phyloP scores from a whole-genome alignment of 2,113 vertebrate species.

The Heterotis niloticus region DNA sequence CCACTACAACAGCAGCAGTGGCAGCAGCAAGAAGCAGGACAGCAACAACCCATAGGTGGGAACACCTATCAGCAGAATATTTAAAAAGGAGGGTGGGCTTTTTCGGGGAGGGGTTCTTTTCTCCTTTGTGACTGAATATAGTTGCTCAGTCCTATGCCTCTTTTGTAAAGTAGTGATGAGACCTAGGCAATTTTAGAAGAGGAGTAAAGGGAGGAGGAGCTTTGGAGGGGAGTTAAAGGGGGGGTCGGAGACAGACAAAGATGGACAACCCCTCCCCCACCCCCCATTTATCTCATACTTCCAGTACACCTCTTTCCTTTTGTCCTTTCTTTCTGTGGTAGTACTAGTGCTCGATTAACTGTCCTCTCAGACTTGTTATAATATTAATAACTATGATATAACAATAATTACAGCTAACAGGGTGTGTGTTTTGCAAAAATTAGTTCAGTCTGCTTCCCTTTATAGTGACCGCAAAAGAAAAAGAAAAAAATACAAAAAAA shows the following conservation, averaged over 20 bases:
- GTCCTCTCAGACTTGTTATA: conserved; percentile 62
- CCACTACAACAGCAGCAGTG: conserved; percentile 56
- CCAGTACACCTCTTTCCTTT: conserved; percentile 43
- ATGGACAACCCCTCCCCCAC: conserved; percentile 41
- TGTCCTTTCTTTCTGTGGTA: conserved; percentile 60
- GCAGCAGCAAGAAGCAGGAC: conserved; percentile 66
- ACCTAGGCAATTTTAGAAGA: conserved; percentile 48
- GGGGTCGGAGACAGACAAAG: conserved; percentile 22
- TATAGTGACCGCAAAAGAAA: conserved; percentile 60
- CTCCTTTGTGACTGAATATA: conserved; percentile 53
- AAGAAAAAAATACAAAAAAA: conserved; percentile 46
- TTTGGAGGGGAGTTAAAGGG: conserved; percentile 21
- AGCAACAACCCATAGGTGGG: conserved; percentile 62
- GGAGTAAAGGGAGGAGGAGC: conserved; percentile 24
- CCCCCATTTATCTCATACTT: conserved; percentile 40
- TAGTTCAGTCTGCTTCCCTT: conserved; percentile 67
- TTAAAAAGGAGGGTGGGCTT: conserved; percentile 49
- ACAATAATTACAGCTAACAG: conserved; percentile 68
- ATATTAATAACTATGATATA: conserved; percentile 64
- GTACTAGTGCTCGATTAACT: conserved; percentile 66
- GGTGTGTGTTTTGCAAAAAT: conserved; percentile 60
- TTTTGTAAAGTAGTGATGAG: conserved; percentile 60
- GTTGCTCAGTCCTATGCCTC: conserved; percentile 55
- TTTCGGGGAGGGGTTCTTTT: conserved; percentile 37
- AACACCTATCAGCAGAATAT: conserved; percentile 44